phyloP scores from a whole-genome alignment of 2,113 vertebrate genomes.

The Psophia crepitans region DNA sequence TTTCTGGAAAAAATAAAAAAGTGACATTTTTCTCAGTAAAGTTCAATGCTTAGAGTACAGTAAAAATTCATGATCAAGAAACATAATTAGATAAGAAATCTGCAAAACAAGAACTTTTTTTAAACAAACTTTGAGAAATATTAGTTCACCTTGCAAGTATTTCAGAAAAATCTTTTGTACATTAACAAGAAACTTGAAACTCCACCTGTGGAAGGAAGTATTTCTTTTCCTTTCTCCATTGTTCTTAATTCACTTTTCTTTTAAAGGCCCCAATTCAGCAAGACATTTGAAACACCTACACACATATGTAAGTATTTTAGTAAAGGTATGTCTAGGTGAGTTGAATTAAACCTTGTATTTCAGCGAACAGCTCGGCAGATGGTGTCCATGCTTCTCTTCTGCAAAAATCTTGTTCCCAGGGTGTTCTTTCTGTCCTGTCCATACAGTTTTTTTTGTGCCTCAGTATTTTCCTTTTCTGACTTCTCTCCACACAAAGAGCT shows the following conservation, averaged over 20 bases:
- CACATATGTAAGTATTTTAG: constrained; percentile 22
- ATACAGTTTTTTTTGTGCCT: not conserved
- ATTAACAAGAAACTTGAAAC: constrained; percentile 29
- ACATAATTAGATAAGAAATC: not conserved
- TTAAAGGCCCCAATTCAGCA: constrained; percentile 17
- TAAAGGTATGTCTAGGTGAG: not conserved
- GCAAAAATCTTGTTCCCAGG: not conserved
- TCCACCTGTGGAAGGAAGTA: constrained; percentile 35
- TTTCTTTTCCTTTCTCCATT: constrained; percentile 39
- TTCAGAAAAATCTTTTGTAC: constrained; percentile 38
- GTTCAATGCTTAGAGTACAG: not conserved
- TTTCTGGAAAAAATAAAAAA: constrained; percentile 82
- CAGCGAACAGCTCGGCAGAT: constrained; percentile 11
- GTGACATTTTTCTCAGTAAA: constrained; percentile 53
- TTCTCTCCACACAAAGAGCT: not conserved
- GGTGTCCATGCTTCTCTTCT: not conserved
- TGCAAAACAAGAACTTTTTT: not conserved
- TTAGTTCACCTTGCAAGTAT: constrained; percentile 1
- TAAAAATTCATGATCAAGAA: constrained; percentile 25
- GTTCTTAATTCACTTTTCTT: constrained; percentile 31
- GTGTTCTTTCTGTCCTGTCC: not conserved
- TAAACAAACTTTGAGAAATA: not conserved
- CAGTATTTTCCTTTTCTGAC: not conserved
- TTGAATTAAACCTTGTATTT: not conserved
- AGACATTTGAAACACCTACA: constrained; percentile 27